A percentile compares a stretch with the other conserved stretches of the same genome.
phyloP scores from a whole-genome alignment of 1,140 invertebrate genomes.

The Colletes latitarsis region DNA sequence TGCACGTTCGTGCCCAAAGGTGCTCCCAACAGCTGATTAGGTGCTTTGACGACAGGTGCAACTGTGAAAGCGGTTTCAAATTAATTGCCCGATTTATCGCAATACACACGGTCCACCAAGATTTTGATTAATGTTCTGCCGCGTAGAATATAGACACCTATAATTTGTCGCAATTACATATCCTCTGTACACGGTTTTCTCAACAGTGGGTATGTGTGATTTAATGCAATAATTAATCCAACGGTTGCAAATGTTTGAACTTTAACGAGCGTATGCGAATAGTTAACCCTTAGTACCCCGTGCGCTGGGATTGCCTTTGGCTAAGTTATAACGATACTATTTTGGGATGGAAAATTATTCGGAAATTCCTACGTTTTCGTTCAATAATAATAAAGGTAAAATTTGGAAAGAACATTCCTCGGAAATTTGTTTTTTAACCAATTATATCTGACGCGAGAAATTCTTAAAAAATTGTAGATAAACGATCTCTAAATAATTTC shows the following conservation, averaged over 20 bases:
- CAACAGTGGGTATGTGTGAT: not conserved
- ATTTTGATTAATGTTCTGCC: conserved; percentile 27
- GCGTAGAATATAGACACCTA: not conserved
- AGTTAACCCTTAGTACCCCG: too few relatives aligned
- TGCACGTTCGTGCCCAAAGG: conserved; percentile 90
- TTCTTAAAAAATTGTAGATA: too few relatives aligned
- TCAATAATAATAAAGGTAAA: too few relatives aligned
- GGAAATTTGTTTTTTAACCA: too few relatives aligned
- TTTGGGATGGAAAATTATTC: too few relatives aligned
- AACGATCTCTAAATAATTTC: too few relatives aligned
- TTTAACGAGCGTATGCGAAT: too few relatives aligned
- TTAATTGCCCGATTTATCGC: conserved; percentile 41
- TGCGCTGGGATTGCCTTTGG: too few relatives aligned
- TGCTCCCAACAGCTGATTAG: conserved; percentile 91
- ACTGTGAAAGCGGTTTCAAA: conserved; percentile 82
- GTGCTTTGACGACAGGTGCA: conserved; percentile 90
- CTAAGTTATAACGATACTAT: too few relatives aligned
- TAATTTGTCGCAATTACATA: conserved; percentile 15
- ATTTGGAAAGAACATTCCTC: too few relatives aligned
- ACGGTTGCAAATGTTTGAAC: not conserved
- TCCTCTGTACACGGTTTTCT: not conserved
- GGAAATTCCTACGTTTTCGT: too few relatives aligned
- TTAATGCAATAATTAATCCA: not conserved
- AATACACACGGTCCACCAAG: conserved; percentile 17
- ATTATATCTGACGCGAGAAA: too few relatives aligned